Evolutionary conservation across 92 coral and sea anemone species (phyloP), one percentile per base, ranked within the genome.

Genomic region (Paramuricea clavata): DNA sequence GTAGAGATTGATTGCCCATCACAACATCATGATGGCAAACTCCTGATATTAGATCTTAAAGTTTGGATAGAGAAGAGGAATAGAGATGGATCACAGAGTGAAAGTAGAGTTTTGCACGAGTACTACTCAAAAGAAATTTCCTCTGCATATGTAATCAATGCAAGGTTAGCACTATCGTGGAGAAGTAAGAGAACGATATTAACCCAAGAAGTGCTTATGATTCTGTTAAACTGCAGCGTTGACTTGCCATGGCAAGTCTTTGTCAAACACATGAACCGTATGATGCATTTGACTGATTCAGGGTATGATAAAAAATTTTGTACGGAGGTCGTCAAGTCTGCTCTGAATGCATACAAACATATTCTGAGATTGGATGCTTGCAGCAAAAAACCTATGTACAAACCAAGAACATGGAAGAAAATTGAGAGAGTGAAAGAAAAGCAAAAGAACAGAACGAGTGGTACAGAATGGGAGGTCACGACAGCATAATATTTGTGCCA

Each of bases 401-500:
- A 82, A 57, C 88, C 78, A 31, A 76, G 86, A 52, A 26, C 34
- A 2, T 64, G 83, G 81, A 69, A 27, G 39, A 34, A 9, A 81
- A 30, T 69, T 8, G 90, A 90, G 59, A 42, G 85, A 57, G 87
- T 49, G 52, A 59, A 41, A 42, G 73, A 86, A 87, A 82, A 74
- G 47, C 61, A 69, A 62, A 61, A 39, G 67, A 62, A 71, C 28
- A 73, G 44, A 36, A 39, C 59, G 39, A 64, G 76, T 90, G 93
- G 91, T 90, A 50, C 82, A 82, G 52, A 50, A 73, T 73, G 35
- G 93, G 86, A 17, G 91, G 91, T 5, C 61, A 61, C 54, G 74
- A 76, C 27, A 86, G 52, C 2, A 86, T 85, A 44, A 89, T 85
- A 7, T 90, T 81, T 61, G 93, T 86, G 43, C 93, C 93, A 43